These are phyloP conservation scores for Pseudopodoces humilis DNA, from an alignment of 2,113 vertebrate species.

Conservation along the genomic window DNA sequence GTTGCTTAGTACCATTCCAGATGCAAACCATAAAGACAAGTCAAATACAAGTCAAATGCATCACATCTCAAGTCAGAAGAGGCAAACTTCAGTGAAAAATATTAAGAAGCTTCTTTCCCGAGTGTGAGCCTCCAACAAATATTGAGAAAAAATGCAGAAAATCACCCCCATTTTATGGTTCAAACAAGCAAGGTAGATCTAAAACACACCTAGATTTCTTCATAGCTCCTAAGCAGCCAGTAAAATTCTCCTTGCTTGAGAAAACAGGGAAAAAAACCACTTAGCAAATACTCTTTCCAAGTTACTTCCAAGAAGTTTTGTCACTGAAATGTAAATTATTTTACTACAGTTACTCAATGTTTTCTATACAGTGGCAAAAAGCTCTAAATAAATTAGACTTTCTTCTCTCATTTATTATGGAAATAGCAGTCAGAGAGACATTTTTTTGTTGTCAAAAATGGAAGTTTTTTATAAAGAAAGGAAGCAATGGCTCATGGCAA, in stretches of 20 bases:
- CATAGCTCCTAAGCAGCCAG: background rate
- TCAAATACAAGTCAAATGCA: background rate
- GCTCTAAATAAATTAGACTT: background rate
- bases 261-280: background rate
- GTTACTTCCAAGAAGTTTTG: background rate
- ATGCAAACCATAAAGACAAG: background rate
- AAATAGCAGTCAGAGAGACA: background rate
- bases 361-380: background rate
- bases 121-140: background rate
- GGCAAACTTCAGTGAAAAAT: background rate
- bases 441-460: background rate
- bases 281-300: background rate
- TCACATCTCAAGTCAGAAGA: background rate
- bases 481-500: background rate
- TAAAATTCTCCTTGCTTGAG: background rate
- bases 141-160: background rate
- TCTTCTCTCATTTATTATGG: background rate
- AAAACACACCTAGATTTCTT: background rate
- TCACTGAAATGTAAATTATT: background rate
- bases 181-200: background rate
- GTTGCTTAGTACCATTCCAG: background rate
- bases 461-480: background rate
- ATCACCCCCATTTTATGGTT: background rate
- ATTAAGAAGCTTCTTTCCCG: background rate
- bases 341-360: background rate